Base-by-base conservation (phyloP, 2,113 vertebrate species). In the Triplophysa rosa region DNA sequence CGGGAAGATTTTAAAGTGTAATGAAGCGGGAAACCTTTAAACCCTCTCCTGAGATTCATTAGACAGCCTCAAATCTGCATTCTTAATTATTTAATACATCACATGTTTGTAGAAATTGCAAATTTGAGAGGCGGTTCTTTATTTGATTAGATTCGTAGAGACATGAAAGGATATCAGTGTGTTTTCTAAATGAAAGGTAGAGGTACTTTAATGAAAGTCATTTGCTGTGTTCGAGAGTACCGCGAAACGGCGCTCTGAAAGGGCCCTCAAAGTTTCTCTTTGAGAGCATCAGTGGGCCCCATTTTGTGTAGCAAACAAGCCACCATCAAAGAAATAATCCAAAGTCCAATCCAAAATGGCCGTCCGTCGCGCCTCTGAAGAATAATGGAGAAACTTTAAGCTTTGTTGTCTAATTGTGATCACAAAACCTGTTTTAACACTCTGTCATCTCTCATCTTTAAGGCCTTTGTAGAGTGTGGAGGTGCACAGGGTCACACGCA, bases 381-480 rank as follows among this genome's bases (percentile, higher is more conserved):
- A 91, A 92, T 87, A 92, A 93, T 91, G 93, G 90, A 90, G 92
- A 95, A 94, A 93, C 88, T 93, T 91, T 90, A 86, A 90, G 92
- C 93, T 95, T 95, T 96, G 94, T 94, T 94, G 91, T 94, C 92
- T 95, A 95, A 96, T 95, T 93, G 93, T 93, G 92, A 95, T 95
- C 94, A 94, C 90, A 94, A 93, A 92, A 93, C 92, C 93, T 91
- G 91, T 93, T 94, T 94, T 91, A 91, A 94, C 91, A 90, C 92
- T 93, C 93, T 94, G 93, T 94, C 91, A 93, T 94, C 92, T 95
- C 94, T 94, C 92, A 93, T 95, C 95, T 95, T 93, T 93, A 90
- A 85, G 91, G 93, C 93, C 92, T 94, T 94, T 92, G 94, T 95
- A 94, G 94, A 91, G 92, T 90, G 94, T 90, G 90, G 90, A 92